These are phyloP conservation scores for Eira barbara DNA, from an alignment of 2,113 vertebrate genomes.

Conservation along the genomic window DNA sequence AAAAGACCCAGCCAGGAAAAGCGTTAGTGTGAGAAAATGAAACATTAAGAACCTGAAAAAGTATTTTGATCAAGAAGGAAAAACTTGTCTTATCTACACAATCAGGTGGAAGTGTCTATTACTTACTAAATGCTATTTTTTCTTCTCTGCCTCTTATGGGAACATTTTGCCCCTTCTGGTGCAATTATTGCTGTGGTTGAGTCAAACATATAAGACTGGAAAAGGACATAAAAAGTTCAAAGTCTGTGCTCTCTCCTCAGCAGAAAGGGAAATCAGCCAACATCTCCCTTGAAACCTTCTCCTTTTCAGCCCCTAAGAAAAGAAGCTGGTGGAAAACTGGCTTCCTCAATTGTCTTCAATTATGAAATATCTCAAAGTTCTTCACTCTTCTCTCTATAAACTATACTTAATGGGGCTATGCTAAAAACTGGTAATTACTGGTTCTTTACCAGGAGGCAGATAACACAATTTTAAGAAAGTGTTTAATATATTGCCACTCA, in stretches of 20 bases:
- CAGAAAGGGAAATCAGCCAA: background rate
- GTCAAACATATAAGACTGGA: background rate
- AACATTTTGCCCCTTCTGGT: background rate
- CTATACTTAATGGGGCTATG: background rate
- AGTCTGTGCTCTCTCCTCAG: background rate
- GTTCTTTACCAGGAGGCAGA: background rate
- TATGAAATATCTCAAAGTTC: background rate
- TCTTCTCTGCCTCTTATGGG: background rate
- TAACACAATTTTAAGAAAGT: background rate
- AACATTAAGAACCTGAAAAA: background rate
- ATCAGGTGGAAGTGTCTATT: background rate
- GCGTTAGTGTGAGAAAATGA: conserved; percentile 55
- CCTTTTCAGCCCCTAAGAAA: background rate
- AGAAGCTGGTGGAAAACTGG: background rate
- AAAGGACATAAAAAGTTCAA: background rate
- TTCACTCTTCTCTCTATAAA: background rate
- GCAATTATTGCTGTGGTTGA: background rate
- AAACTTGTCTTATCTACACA: background rate
- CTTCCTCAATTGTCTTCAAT: conserved; percentile 6
- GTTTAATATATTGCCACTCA: background rate
- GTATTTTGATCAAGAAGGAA: conserved; percentile 48
- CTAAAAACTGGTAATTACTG: background rate
- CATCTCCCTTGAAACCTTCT: background rate
- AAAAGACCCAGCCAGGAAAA: background rate
- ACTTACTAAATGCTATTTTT: background rate